These are phyloP conservation scores for Amphimallon solstitiale DNA, from an alignment of 2,888 invertebrate species.

Conservation along the genomic window DNA sequence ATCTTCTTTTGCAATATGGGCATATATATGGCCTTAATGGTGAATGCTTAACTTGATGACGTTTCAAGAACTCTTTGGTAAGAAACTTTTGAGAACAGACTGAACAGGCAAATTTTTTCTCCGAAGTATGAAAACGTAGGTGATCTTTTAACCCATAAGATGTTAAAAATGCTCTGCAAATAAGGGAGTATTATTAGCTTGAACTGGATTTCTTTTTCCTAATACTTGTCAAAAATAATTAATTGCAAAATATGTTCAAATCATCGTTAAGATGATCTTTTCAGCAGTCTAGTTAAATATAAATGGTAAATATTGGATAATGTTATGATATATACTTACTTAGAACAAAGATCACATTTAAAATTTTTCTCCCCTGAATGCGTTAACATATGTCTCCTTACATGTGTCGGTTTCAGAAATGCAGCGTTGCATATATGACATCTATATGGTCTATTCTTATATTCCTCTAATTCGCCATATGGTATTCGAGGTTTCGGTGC, in stretches of 20 bases:
- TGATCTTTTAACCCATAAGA: conserved; percentile 56
- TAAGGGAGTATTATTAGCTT: too few species aligned
- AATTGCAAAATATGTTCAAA: conserved; percentile 7
- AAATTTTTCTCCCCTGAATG: conserved; percentile 59
- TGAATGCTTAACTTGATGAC: conserved; percentile 60
- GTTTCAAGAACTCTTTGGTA: conserved; percentile 57
- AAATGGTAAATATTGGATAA: too few species aligned
- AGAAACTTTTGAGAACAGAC: conserved; percentile 60
- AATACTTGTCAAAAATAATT: background rate
- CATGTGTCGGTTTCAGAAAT: conserved; percentile 68
- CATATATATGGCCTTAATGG: conserved; percentile 67
- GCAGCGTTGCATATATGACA: conserved; percentile 62
- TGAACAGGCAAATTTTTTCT: conserved; percentile 58
- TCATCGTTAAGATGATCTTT: too few species aligned
- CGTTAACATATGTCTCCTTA: conserved; percentile 64
- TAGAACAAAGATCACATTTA: conserved; percentile 58
- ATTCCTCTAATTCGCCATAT: conserved; percentile 41
- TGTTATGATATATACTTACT: too few species aligned
- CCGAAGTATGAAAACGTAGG: conserved; percentile 56
- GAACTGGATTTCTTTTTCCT: too few species aligned
- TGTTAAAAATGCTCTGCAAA: conserved; percentile 52
- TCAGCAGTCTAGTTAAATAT: too few species aligned
- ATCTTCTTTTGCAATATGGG: conserved; percentile 70
- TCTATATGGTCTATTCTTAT: conserved; percentile 60
- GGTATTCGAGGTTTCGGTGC: conserved; percentile 48